Percentiles rank a stretch among this genome's conserved stretches.
Conservation (phyloP, 1,140 invertebrate genomes). For the Pseudomyrmex cubaensis region DNA sequence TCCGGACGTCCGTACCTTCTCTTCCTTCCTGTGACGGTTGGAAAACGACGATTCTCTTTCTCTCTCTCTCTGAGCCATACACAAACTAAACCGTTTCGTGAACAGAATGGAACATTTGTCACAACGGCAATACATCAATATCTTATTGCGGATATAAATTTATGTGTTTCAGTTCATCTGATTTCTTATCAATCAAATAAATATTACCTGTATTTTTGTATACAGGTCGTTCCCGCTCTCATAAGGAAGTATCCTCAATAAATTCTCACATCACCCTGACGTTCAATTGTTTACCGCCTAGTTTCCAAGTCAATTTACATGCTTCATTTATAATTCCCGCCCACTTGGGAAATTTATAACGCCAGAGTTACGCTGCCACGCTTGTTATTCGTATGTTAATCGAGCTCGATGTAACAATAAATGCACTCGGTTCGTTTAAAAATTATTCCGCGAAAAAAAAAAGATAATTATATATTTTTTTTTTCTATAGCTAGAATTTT, state of each 20-base stretch:
- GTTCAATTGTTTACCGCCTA: conserved; percentile 35
- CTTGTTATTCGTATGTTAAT: neutral
- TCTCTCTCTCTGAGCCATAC: neutral
- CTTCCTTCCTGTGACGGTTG: neutral
- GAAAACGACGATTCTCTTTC: neutral
- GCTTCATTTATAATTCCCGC: neutral
- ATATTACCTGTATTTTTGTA: neutral
- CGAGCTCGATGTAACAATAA: neutral
- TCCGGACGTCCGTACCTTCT: neutral
- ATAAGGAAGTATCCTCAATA: conserved; percentile 1
- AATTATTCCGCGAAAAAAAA: neutral
- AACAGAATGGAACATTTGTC: conserved; percentile 10
- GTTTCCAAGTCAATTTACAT: conserved; percentile 29
- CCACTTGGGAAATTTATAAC: neutral
- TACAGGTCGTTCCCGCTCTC: neutral
- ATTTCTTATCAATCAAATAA: conserved; percentile 32
- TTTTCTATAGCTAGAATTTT: neutral
- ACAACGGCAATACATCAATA: neutral
- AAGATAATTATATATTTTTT: neutral
- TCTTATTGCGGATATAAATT: neutral
- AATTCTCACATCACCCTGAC: conserved; percentile 12
- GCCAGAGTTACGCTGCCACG: neutral
- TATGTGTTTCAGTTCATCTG: neutral
- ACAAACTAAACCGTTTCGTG: neutral
- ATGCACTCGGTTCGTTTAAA: neutral